Conservation (phyloP, 2,797 vertebrate genomes). For the Buphagus erythrorhynchus region DNA sequence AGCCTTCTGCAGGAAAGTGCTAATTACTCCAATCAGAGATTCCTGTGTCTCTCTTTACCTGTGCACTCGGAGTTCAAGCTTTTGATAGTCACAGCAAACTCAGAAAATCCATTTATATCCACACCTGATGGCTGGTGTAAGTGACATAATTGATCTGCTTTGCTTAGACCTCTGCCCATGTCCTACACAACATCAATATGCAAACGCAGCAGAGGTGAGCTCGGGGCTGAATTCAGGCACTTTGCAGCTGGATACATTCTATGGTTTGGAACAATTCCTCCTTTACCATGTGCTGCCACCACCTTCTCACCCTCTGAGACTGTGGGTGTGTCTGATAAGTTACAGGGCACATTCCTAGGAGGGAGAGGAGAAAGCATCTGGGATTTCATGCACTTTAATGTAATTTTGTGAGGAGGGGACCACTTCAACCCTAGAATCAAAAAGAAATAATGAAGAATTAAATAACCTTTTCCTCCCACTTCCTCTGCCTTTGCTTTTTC, state of each 20-base stretch:
- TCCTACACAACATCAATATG: neutral
- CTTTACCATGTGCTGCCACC: fast-evolving
- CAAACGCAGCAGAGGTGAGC: neutral
- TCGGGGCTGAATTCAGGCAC: neutral
- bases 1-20: slow-evolving; percentile 31
- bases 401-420: neutral
- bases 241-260: neutral
- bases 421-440: neutral
- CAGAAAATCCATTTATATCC: slow-evolving; percentile 21
- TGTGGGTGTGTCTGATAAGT: neutral
- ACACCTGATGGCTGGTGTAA: neutral
- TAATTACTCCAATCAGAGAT: slow-evolving; percentile 43
- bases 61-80: neutral
- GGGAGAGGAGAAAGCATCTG: neutral
- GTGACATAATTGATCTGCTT: neutral
- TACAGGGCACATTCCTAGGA: neutral
- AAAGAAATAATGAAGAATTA: neutral
- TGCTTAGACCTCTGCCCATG: neutral
- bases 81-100: slow-evolving; percentile 5
- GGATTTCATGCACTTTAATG: neutral
- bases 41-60: neutral
- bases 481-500: neutral
- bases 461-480: neutral
- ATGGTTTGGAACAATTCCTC: neutral
- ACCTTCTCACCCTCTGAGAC: neutral